These are phyloP conservation scores for Caenorhabditis sinica DNA, from an alignment of 2,888 invertebrate genomes.

Conservation along the genomic window DNA sequence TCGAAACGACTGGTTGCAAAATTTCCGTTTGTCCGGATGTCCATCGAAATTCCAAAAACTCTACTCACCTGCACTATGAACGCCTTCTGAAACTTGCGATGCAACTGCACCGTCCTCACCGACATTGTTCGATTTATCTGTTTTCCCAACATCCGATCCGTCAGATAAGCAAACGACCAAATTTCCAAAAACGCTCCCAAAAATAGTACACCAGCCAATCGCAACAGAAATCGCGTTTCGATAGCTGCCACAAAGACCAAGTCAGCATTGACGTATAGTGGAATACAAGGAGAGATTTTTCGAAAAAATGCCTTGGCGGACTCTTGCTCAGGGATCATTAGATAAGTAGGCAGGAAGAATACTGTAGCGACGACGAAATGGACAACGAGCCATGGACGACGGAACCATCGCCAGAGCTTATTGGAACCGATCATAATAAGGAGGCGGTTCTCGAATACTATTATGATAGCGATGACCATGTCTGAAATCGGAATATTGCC, in stretches of 20 bases:
- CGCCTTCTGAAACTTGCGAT: conserved; percentile 23
- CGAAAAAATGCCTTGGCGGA: not conserved
- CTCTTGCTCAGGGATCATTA: conserved; percentile 34
- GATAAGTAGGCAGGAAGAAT: conserved; percentile 17
- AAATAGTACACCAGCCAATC: not conserved
- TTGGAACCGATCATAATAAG: conserved; percentile 17
- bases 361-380: not conserved
- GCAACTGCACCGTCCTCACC: conserved; percentile 20
- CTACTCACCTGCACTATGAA: conserved; percentile 13
- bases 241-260: conserved; percentile 2
- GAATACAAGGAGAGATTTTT: conserved; percentile 1
- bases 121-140: conserved; percentile 24
- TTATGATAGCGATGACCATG: conserved; percentile 8
- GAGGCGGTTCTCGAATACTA: conserved; percentile 45
- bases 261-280: conserved; percentile 8
- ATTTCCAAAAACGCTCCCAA: conserved; percentile 10
- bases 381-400: not conserved
- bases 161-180: conserved; percentile 18
- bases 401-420: not conserved
- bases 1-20: too few species aligned
- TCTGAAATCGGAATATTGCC: too few species aligned
- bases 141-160: conserved; percentile 15
- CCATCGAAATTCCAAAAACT: not conserved
- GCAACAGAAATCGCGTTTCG: conserved; percentile 13
- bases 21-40: not conserved